Base-by-base conservation (phyloP, 2,888 invertebrate species). In the Synanthedon formicaeformis region DNA sequence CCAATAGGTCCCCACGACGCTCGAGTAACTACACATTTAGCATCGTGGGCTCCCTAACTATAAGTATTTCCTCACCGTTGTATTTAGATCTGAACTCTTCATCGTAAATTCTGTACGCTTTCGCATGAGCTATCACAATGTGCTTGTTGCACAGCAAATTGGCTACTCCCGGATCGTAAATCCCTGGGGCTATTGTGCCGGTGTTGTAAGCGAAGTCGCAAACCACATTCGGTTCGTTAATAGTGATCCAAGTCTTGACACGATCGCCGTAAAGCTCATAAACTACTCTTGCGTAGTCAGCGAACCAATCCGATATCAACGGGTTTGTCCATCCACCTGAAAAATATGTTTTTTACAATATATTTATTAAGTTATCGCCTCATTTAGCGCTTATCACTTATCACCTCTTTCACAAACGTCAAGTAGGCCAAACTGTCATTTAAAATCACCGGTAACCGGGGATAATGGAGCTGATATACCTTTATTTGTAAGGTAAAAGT, bases 191-290 rank as follows among this genome's bases (percentile, higher is more conserved):
- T 57, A 84, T 63, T 13, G 64, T 64, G 1, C 77, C 81, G 0
- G 73, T 68, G 18, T 78, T 81, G 58, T 88, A 90, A 0, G 74
- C 72, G 0, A 56, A 53, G 12, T 79, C 76, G 56, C 89, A 88
- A 3, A 84, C 60, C 1, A 78, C 57, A 18, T 72, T 67, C 0
- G 93, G 92, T 63, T 94, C 94, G 68, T 94, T 94, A 54, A 94
- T 87, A 0, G 94, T 94, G 0, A 92, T 85, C 93, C 93, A 94
- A 48, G 82, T 73, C 68, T 88, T 89, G 1, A 93, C 90, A 14
- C 91, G 86, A 61, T 90, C 89, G 0, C 89, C 92, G 59, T 82
- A 91, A 57, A 90, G 78, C 2, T 80, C 76, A 65, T 85, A 89
- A 1, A 88, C 74, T 0, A 91, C 63, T 13, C 85, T 81, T 0